Base-by-base conservation (phyloP, 2,113 vertebrate genomes). In the Puma concolor region DNA sequence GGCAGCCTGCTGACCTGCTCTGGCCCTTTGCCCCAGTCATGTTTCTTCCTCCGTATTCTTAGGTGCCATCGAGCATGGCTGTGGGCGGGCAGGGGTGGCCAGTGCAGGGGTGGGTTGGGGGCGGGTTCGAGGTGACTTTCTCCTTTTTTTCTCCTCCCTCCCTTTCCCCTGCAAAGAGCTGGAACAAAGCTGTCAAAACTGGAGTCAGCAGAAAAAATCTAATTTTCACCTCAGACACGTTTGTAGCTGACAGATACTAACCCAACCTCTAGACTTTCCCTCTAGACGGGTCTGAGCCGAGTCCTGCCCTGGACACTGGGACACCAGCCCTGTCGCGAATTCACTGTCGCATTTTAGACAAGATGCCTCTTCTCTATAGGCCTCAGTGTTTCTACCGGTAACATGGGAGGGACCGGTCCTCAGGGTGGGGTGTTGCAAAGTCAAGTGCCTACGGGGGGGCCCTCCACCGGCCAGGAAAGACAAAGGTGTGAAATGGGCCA, bases 201-300 rank as follows among this genome's bases (percentile, higher is more conserved):
- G 14, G 76, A 94, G 95, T 97, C 97, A 96, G 97, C 95, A 96
- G 95, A 94, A 97, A 97, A 97, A 98, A 91, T 90, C 97, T 94
- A 3, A 97, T 97, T 97, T 96, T 91, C 88, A 95, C 97, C 66
- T 97, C 36, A 84, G 90, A 95, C 97, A 95, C 11, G 7, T 98
- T 38, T 72, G 84, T 83, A 25, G 64, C 92, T 72, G 92, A 84
- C 71, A 84, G 97, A 38, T 48, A 63, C 3, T 63, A 82, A 71
- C 74, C 69, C 25, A 16, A 86, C n/a, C 41, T 95, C 64, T 31
- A 48, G 80, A 17, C 50, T 38, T 48, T 27, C 64, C 69, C 84
- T 86, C 36, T 17, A 77, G 83, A 71, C 41, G 4, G 79, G 76
- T 31, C 79, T 33, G 69, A 23, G 80, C 88, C 0, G 13, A 79